Conservation (phyloP, 1,140 invertebrate species). For the Cotesia chilonis region DNA sequence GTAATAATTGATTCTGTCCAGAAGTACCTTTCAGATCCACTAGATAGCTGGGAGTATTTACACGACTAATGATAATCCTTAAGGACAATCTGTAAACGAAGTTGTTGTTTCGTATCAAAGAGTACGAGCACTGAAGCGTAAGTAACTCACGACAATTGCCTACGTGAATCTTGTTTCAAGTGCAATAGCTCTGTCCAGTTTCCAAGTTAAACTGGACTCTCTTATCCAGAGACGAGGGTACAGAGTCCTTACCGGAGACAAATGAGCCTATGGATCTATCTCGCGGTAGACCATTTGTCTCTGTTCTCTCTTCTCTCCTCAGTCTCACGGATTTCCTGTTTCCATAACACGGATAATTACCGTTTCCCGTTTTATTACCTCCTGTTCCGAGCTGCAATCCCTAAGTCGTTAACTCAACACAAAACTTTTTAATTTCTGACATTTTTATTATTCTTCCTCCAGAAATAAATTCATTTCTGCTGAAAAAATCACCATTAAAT, state of each 20-base stretch:
- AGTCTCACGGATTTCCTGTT: conserved; percentile 15
- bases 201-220: conserved; percentile 42
- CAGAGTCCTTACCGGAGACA: conserved; percentile 36
- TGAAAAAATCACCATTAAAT: too few relatives aligned
- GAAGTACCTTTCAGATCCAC: too few relatives aligned
- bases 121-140: conserved; percentile 41
- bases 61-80: too few relatives aligned
- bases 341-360: background rate
- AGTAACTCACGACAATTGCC: conserved; percentile 29
- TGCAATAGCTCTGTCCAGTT: conserved; percentile 37
- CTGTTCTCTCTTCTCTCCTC: background rate
- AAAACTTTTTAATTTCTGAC: too few relatives aligned
- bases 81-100: too few relatives aligned
- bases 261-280: conserved; percentile 40
- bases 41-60: too few relatives aligned
- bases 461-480: too few relatives aligned
- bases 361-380: background rate
- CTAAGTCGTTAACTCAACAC: background rate
- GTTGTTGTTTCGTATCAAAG: too few relatives aligned
- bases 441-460: too few relatives aligned
- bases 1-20: too few relatives aligned
- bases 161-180: conserved; percentile 44
- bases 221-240: conserved; percentile 48
- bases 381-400: background rate
- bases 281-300: conserved; percentile 40